These are phyloP conservation scores for Calliopum simillimum DNA, from an alignment of 2,888 invertebrate genomes.

Conservation along the genomic window DNA sequence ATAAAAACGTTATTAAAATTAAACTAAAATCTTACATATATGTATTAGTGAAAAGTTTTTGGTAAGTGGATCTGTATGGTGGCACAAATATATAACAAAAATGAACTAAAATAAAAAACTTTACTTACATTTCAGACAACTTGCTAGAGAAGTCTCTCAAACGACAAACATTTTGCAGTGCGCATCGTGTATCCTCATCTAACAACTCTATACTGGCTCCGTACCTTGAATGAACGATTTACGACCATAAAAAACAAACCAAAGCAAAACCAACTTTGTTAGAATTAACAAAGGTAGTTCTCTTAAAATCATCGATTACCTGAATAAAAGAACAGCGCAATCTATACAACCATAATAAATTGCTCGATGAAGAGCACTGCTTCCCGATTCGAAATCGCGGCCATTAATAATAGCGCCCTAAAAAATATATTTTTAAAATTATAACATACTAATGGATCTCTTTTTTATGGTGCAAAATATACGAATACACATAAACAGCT, in stretches of 20 bases:
- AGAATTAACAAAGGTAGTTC: too few relatives aligned
- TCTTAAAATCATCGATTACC: too few relatives aligned
- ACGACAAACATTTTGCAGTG: constrained; percentile 62
- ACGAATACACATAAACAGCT: too few relatives aligned
- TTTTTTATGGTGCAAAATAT: not conserved
- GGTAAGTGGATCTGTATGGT: too few relatives aligned
- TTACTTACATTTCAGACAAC: constrained; percentile 42
- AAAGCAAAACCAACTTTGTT: constrained; percentile 84
- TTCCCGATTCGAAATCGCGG: constrained; percentile 69
- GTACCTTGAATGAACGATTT: constrained; percentile 79
- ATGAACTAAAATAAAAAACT: too few relatives aligned
- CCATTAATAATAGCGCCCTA: constrained; percentile 62
- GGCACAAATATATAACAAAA: too few relatives aligned
- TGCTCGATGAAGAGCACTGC: constrained; percentile 84
- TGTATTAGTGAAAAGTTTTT: too few relatives aligned
- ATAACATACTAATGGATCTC: too few relatives aligned
- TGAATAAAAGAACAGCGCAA: constrained; percentile 76
- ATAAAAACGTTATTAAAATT: too few relatives aligned
- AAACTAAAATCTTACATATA: too few relatives aligned
- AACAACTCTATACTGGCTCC: constrained; percentile 67
- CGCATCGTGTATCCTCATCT: constrained; percentile 60
- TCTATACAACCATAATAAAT: constrained; percentile 86
- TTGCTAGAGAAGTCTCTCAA: constrained; percentile 65
- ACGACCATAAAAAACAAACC: constrained; percentile 86
- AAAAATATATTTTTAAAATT: not conserved